Percentiles rank a stretch among this genome's conserved stretches.
Conservation (phyloP, 2,113 vertebrate species). For the Chloropsis hardwickii region DNA sequence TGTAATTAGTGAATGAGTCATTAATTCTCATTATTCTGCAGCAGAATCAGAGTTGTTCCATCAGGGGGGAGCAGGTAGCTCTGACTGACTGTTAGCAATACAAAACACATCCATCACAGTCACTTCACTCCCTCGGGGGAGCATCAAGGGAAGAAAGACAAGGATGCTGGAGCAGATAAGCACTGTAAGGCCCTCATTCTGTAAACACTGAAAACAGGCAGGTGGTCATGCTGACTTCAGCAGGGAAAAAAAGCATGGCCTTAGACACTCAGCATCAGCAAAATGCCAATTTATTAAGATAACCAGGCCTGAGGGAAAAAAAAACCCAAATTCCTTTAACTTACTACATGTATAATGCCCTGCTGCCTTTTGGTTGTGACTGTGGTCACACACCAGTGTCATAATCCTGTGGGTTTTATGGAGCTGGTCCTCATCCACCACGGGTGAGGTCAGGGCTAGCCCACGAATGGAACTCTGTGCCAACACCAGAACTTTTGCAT, state of each 20-base stretch:
- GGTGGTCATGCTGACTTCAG: background rate
- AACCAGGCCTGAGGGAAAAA: background rate
- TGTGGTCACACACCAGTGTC: background rate
- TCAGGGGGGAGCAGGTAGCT: background rate
- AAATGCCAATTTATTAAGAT: background rate
- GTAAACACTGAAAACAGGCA: background rate
- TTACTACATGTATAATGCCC: background rate
- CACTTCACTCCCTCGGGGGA: background rate
- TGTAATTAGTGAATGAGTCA: background rate
- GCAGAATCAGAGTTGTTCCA: background rate
- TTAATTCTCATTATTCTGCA: slow-evolving; percentile 9
- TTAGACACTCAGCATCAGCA: background rate
- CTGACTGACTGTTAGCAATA: background rate
- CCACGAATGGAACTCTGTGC: background rate
- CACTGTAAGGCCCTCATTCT: background rate
- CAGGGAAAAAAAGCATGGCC: background rate
- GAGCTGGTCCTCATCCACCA: background rate
- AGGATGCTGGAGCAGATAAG: background rate
- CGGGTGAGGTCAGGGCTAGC: background rate
- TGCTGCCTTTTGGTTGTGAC: background rate
- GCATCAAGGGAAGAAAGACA: background rate
- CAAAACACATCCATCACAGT: slow-evolving; percentile 15
- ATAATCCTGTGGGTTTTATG: background rate
- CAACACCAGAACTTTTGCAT: background rate
- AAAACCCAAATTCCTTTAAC: background rate